Evolutionary conservation across 1,140 invertebrate genomes (phyloP).

Genomic region (Sycophila sp.): DNA sequence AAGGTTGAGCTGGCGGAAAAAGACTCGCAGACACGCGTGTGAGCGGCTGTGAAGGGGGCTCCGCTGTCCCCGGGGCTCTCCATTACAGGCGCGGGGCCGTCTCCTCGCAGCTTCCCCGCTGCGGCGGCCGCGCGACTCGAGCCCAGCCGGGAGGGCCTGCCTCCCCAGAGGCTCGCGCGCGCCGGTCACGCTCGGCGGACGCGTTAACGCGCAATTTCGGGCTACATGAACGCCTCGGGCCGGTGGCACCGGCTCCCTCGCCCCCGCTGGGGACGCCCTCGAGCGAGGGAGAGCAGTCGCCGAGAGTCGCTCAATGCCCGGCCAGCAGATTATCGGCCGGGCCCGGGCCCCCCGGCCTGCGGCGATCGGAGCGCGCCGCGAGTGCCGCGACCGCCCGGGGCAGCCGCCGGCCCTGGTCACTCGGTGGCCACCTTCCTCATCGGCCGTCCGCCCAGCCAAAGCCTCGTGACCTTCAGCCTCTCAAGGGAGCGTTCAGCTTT

Average conservation of each 20-base stretch:
- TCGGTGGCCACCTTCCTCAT: conserved; percentile 5
- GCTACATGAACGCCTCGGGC: conserved; percentile 54
- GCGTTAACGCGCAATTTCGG: conserved; percentile 57
- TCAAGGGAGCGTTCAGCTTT: not conserved
- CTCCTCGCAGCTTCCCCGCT: too few relatives aligned
- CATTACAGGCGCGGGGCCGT: not conserved
- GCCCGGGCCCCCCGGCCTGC: not conserved
- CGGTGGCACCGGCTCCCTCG: conserved; percentile 13
- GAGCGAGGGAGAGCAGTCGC: not conserved
- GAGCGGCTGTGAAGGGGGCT: too few relatives aligned
- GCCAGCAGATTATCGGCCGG: conserved; percentile 23
- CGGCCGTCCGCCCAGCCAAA: not conserved
- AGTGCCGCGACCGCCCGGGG: conserved; percentile 31
- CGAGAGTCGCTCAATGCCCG: not conserved
- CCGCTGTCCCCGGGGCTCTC: not conserved
- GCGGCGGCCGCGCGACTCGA: too few relatives aligned
- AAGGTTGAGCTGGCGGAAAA: not conserved
- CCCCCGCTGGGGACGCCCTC: not conserved
- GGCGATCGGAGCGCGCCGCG: conserved; percentile 21
- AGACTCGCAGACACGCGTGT: too few relatives aligned
- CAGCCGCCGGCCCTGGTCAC: too few relatives aligned
- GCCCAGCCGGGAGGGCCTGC: too few relatives aligned
- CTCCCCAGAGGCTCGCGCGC: conserved; percentile 47
- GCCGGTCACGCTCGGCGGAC: conserved; percentile 44
- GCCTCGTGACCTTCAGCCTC: not conserved